phyloP scores from a whole-genome alignment of 2,888 invertebrate genomes.

The Schrankia costaestrigalis region DNA sequence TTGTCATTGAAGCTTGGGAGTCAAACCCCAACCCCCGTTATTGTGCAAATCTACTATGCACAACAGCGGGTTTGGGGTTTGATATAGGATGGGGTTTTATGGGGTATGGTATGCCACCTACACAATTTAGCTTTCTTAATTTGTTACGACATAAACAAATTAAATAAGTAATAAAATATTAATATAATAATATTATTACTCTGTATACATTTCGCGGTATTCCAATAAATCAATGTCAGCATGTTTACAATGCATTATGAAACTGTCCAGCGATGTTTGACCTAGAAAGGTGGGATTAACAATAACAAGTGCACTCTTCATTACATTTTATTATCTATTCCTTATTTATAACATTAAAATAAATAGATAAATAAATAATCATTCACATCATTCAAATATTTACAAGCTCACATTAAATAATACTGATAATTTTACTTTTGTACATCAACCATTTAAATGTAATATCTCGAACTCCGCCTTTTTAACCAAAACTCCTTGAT shows the following conservation, averaged over 20 bases:
- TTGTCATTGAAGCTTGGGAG: no score
- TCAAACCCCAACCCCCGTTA: no score
- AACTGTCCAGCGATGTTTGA: conserved; percentile 15
- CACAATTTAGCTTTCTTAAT: not conserved
- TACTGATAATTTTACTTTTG: conserved; percentile 35
- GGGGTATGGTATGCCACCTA: no score
- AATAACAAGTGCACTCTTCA: conserved; percentile 5
- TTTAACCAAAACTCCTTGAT: conserved; percentile 91
- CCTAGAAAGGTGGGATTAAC: conserved; percentile 16
- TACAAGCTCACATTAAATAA: conserved; percentile 26
- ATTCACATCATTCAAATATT: conserved; percentile 15
- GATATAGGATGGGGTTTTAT: no score
- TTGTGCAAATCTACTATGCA: no score
- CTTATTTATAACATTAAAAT: conserved; percentile 9
- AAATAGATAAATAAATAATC: conserved; percentile 13
- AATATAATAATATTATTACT: conserved; percentile 13
- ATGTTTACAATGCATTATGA: conserved; percentile 18
- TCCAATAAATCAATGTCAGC: conserved; percentile 23
- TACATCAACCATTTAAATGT: conserved; percentile 42
- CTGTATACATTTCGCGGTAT: conserved; percentile 12
- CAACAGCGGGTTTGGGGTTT: no score
- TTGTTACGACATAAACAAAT: not conserved
- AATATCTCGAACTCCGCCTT: conserved; percentile 70
- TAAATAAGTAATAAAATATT: not conserved
- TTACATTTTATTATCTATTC: conserved; percentile 17